A percentile compares a stretch with the other conserved stretches of the same genome.
Conservation (phyloP, 2,797 vertebrate genomes). For the Enteromius afrohamiltoni region DNA sequence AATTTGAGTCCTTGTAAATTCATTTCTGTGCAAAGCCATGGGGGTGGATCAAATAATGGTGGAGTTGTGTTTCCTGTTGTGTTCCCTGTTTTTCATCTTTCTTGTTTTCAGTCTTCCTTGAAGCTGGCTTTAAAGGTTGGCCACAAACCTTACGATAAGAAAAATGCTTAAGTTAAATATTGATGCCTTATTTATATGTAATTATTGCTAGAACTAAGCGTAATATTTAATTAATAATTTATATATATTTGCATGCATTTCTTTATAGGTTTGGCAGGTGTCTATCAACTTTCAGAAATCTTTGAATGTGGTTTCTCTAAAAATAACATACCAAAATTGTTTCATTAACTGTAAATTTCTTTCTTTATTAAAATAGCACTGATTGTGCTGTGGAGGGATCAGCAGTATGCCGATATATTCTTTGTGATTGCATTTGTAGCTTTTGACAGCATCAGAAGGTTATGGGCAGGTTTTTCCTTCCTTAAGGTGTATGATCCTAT, state of each 20-base stretch:
- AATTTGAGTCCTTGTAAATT: constrained; percentile 19
- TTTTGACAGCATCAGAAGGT: neutral
- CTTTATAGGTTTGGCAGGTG: neutral
- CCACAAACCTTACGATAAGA: neutral
- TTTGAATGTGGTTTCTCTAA: neutral
- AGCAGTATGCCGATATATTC: neutral
- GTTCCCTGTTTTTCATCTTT: constrained; percentile 13
- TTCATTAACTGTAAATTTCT: neutral
- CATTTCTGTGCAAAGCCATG: neutral
- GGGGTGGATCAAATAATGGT: neutral
- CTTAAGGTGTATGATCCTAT: neutral
- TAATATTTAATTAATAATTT: neutral
- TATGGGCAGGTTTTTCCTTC: neutral
- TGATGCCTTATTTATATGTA: constrained; percentile 1
- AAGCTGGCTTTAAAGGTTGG: neutral
- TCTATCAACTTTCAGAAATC: neutral
- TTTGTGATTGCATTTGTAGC: neutral
- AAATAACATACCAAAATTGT: neutral
- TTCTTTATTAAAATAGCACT: neutral
- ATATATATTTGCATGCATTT: neutral
- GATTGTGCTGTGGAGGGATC: neutral
- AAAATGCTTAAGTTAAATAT: neutral
- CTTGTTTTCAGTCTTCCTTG: neutral
- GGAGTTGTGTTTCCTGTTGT: neutral
- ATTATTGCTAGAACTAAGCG: neutral